Percentiles rank a stretch among this genome's conserved stretches.
Evolutionary conservation across 2,888 invertebrate genomes (phyloP).

Genomic region (Chloroclysta siterata): DNA sequence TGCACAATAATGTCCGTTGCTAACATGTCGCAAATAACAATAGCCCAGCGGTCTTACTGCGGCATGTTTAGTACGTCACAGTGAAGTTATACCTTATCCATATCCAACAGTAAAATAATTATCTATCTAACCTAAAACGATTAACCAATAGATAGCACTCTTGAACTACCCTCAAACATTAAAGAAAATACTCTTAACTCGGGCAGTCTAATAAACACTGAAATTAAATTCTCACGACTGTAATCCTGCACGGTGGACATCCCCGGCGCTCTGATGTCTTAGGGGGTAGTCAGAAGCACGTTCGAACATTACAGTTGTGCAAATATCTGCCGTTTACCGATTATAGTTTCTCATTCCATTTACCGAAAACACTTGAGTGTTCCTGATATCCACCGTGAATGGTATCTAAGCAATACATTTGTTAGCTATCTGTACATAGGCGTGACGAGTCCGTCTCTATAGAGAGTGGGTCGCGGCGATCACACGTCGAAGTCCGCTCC

Average conservation of each 20-base stretch:
- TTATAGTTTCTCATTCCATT: neutral
- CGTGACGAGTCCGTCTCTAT: conserved; percentile 16
- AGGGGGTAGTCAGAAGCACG: neutral
- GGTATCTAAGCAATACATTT: conserved; percentile 12
- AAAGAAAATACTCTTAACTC: neutral
- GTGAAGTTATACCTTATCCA: neutral
- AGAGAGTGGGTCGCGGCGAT: conserved; percentile 45
- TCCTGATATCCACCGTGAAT: neutral
- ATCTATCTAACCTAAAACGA: conserved; percentile 22
- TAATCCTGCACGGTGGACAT: neutral
- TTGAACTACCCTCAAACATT: neutral
- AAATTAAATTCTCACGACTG: neutral
- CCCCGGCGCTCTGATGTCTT: neutral
- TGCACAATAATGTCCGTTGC: too few relatives aligned
- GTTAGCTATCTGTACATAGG: conserved; percentile 30
- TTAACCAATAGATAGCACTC: conserved; percentile 3
- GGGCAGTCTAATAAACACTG: neutral
- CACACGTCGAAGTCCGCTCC: conserved; percentile 82
- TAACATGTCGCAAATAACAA: neutral
- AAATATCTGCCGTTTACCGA: neutral
- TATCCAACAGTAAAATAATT: conserved; percentile 16
- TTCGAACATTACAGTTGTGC: neutral
- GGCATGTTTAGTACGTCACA: neutral
- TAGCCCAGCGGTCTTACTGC: neutral
- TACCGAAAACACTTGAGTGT: neutral